Conservation (phyloP, 2,888 invertebrate species). For the Drosophila fungiperda region DNA sequence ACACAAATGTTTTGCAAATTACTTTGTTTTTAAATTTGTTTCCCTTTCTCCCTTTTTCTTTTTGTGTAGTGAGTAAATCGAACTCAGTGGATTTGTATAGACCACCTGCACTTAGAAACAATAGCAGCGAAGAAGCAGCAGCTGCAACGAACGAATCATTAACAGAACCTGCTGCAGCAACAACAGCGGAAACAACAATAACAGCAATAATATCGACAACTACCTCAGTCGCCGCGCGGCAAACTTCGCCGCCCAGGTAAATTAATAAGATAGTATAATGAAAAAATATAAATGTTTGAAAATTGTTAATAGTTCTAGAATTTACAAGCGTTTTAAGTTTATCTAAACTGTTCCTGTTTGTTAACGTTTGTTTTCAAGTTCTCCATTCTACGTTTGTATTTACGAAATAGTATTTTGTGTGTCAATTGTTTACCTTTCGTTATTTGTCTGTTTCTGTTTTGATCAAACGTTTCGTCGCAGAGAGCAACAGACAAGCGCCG, state of each 20-base stretch:
- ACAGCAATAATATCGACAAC: slow-evolving; percentile 41
- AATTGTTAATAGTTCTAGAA: neutral
- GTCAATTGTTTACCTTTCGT: slow-evolving; percentile 45
- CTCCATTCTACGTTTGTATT: slow-evolving; percentile 23
- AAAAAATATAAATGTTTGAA: neutral
- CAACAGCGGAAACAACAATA: slow-evolving; percentile 45
- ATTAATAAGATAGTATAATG: neutral
- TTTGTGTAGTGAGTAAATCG: slow-evolving; percentile 76
- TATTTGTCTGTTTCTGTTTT: slow-evolving; percentile 67
- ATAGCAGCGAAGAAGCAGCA: slow-evolving; percentile 49
- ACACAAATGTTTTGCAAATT: slow-evolving; percentile 47
- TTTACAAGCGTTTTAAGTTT: neutral
- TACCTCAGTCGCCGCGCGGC: slow-evolving; percentile 47
- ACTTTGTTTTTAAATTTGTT: slow-evolving; percentile 17
- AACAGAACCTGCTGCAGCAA: slow-evolving; percentile 40
- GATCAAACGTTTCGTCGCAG: slow-evolving; percentile 70
- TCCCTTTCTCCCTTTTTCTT: slow-evolving; percentile 12
- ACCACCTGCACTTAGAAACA: slow-evolving; percentile 86
- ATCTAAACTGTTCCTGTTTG: neutral
- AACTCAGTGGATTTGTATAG: slow-evolving; percentile 86
- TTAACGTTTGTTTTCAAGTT: slow-evolving; percentile 10
- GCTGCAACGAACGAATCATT: slow-evolving; percentile 39
- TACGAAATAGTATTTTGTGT: slow-evolving; percentile 64
- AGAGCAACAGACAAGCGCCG: slow-evolving; percentile 54
- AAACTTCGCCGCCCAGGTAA: slow-evolving; percentile 60